These are phyloP conservation scores for Trachelus stipa DNA, from an alignment of 2,888 invertebrate genomes.

Conservation along the genomic window DNA sequence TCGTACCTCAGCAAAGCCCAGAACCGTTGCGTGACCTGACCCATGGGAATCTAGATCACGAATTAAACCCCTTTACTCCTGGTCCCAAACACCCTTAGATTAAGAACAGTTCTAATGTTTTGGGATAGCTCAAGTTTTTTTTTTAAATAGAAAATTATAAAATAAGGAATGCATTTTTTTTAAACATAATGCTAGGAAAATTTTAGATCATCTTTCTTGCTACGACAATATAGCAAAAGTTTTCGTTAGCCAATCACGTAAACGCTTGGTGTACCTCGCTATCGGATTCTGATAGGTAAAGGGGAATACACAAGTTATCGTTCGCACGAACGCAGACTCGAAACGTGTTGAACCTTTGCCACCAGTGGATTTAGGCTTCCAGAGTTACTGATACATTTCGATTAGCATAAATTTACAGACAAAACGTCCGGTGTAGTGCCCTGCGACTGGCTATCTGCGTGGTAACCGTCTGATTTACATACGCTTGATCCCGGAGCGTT, in stretches of 20 bases:
- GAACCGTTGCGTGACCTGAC: background rate
- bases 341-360: conserved; percentile 34
- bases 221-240: background rate
- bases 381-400: conserved; percentile 62
- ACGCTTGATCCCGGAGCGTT: conserved; percentile 55
- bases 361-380: conserved; percentile 48
- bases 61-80: background rate
- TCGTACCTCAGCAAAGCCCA: background rate
- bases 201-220: background rate
- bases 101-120: background rate
- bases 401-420: conserved; percentile 65
- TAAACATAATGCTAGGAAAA: background rate
- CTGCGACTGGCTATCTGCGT: conserved; percentile 57
- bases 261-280: background rate
- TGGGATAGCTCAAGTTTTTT: background rate
- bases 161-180: background rate
- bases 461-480: conserved; percentile 61
- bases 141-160: background rate
- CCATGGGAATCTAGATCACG: conserved; percentile 21
- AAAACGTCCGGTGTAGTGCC: conserved; percentile 60
- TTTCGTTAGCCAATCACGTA: background rate
- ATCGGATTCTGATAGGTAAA: background rate
- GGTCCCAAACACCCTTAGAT: background rate
- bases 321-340: background rate
- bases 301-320: background rate